Conservation (phyloP, 2,888 invertebrate genomes). For the Hetaerina titia region DNA sequence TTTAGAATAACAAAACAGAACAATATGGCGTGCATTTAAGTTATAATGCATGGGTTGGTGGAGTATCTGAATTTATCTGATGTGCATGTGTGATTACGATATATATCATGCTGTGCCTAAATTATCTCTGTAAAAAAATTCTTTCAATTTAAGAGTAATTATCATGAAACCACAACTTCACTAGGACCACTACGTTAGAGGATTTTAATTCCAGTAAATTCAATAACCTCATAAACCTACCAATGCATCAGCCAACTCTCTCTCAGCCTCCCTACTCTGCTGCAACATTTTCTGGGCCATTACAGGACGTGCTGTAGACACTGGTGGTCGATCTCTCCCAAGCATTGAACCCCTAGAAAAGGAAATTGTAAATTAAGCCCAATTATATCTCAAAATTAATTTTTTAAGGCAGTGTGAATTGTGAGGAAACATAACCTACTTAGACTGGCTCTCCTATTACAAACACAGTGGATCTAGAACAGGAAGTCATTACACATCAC, state of each 20-base stretch:
- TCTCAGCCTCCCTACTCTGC: conserved; percentile 93
- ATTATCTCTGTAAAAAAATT: no score
- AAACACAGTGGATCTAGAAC: no score
- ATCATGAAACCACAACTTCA: not conserved
- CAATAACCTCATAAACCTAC: conserved; percentile 75
- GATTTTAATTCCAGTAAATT: not conserved
- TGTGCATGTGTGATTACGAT: no score
- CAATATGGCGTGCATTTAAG: no score
- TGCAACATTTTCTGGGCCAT: conserved; percentile 91
- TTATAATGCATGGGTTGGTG: no score
- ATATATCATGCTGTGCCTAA: no score
- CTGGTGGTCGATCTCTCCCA: conserved; percentile 58
- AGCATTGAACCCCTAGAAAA: conserved; percentile 42
- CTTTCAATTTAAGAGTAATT: not conserved
- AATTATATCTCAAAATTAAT: not conserved
- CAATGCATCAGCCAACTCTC: conserved; percentile 87
- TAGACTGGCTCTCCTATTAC: no score
- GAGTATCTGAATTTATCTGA: no score
- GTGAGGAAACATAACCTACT: no score
- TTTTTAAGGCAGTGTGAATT: no score
- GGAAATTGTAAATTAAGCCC: not conserved
- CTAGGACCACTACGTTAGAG: not conserved
- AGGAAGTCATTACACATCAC: no score
- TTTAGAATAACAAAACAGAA: no score
- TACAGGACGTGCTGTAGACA: conserved; percentile 79